Base-by-base conservation (phyloP, 1,140 invertebrate species). In the Leptinotarsa defecta region DNA sequence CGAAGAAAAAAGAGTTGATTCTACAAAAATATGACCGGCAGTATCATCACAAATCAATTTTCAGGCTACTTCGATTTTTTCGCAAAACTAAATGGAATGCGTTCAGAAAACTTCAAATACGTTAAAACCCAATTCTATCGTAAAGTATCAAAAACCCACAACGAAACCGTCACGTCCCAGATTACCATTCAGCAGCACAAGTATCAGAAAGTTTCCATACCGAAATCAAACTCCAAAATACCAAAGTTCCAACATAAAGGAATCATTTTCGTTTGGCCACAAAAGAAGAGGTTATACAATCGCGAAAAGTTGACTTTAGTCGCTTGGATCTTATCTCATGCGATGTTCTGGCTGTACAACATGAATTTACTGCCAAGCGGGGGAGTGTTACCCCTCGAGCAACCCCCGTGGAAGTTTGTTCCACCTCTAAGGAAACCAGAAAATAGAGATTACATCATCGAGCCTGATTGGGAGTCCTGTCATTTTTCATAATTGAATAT, bases 391-490 rank as follows among this genome's bases (percentile, higher is more conserved):
- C 71, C 78, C 4, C 71, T 83, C 19, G 74, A 77, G 19, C 74
- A 78, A 73, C 83, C 83, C 1, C 78, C 78, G 6, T 84, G 82
- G 82, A 79, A 71, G 15, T 81, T 76, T 71, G 76, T 73, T 62
- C 69, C 52, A 11, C 78, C 75, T 15, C 63, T 82, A 13, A 81
- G 74, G 22, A 80, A 76, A 74, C 81, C 82, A 4, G 75, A 78
- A 74, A 81, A 78, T 62, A 78, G 79, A 67, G 82, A 84, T 77
- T 84, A 80, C 48, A 81, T 83, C 64, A 84, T 84, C 65, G 83
- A 84, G 75, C 83, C 83, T 3, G 83, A 84, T 78, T 84, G 82
- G 83, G 77, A 81, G 63, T 81, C 82, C 0, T 24, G 27, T 24
- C 13, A 65, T 65, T 65, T 19, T 65, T 65, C 34, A 43, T 43